These are phyloP conservation scores for Stegana nigrithorax DNA, from an alignment of 2,888 invertebrate species.

Conservation along the genomic window DNA sequence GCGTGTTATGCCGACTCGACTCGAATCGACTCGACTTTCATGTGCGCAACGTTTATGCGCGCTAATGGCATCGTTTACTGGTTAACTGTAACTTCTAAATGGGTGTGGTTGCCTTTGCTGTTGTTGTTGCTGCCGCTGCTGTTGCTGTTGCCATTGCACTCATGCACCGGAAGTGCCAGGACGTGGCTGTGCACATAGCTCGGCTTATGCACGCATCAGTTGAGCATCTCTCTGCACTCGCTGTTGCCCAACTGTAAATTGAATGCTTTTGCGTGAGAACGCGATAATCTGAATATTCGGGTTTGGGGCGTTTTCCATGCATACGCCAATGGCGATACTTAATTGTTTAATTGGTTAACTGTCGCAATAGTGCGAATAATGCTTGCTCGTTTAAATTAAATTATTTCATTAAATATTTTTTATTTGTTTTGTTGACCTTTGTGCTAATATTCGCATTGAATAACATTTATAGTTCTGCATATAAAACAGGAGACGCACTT, in stretches of 20 bases:
- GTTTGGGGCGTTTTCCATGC: neutral
- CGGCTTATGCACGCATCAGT: neutral
- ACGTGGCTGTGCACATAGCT: neutral
- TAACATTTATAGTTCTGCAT: too few relatives aligned
- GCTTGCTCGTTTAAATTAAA: too few relatives aligned
- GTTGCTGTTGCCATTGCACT: neutral
- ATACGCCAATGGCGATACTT: neutral
- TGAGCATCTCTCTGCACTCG: neutral
- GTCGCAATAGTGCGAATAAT: too few relatives aligned
- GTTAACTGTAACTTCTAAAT: slow-evolving; percentile 48
- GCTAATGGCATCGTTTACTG: slow-evolving; percentile 61
- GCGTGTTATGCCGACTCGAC: too few relatives aligned
- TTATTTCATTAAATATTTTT: too few relatives aligned
- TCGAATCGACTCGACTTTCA: too few relatives aligned
- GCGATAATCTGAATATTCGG: neutral
- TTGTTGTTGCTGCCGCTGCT: too few relatives aligned
- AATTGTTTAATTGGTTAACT: neutral
- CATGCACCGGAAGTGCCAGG: neutral
- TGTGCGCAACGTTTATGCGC: slow-evolving; percentile 56
- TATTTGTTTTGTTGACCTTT: too few relatives aligned
- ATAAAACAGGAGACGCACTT: too few relatives aligned
- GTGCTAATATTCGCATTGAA: too few relatives aligned
- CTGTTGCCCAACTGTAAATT: neutral
- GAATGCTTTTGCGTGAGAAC: too few relatives aligned
- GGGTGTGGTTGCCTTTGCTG: slow-evolving; percentile 29